Percentiles rank a stretch among this genome's conserved stretches.
These are phyloP conservation scores for Papilio dardanus DNA, from an alignment of 1,140 invertebrate species.

Conservation along the genomic window DNA sequence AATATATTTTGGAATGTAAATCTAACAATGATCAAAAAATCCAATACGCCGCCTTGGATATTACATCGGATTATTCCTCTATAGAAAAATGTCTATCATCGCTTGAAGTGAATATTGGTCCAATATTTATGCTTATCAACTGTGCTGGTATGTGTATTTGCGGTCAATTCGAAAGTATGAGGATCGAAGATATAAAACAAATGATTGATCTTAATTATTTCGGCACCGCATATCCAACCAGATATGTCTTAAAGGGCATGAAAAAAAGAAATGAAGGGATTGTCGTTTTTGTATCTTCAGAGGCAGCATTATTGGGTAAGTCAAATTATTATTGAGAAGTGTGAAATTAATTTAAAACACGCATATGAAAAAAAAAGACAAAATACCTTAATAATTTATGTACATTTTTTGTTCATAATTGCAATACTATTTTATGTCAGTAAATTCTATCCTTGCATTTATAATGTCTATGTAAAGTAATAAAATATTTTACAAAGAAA, in stretches of 20 bases:
- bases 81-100: constrained; percentile 86
- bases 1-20: constrained; percentile 82
- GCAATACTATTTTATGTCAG: no score
- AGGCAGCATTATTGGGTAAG: constrained; percentile 93
- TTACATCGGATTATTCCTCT: constrained; percentile 85
- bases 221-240: constrained; percentile 88
- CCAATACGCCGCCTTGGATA: constrained; percentile 88
- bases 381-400: no score
- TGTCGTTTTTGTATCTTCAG: constrained; percentile 94
- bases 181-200: constrained; percentile 86
- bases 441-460: no score
- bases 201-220: constrained; percentile 89
- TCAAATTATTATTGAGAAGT: constrained; percentile 38
- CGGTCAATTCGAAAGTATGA: constrained; percentile 92
- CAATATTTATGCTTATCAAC: constrained; percentile 95
- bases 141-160: constrained; percentile 94
- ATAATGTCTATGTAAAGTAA: no score
- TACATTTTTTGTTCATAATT: neutral
- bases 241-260: constrained; percentile 87
- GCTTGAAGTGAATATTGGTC: constrained; percentile 83
- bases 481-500: constrained; percentile 14
- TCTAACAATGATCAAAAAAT: constrained; percentile 84
- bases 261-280: constrained; percentile 88
- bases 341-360: no score
- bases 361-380: no score